Base-by-base conservation (phyloP, 2,888 invertebrate genomes). In the Argyra leucocephala region DNA sequence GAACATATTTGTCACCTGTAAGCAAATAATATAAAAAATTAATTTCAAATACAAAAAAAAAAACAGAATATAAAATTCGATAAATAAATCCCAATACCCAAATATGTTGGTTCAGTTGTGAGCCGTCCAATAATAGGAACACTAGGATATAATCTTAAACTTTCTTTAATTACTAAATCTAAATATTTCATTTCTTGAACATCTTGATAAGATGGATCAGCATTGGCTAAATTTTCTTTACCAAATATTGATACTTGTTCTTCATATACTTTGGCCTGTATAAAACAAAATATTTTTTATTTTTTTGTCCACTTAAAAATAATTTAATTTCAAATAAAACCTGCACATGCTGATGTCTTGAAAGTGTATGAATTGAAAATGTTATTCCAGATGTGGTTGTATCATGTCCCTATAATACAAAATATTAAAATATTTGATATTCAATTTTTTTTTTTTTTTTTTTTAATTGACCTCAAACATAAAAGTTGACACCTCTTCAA, bases 361-460 rank as follows among this genome's bases (percentile, higher is more conserved):
- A 83, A 2, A 85, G 74, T 24, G 82, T 80, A 69, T 80, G 82
- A 0, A 84, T 74, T 0, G 80, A 74, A 72, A 82, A 85, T 4
- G 80, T 79, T 37, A 84, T 78, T 1, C 83, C 84, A 1, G 84
- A 82, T 0, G 84, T 82, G 0, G 83, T 82, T 0, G 85, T 83
- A 71, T 85, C 83, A 69, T 84, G 83, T 2, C 84, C 84, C 83
- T 84, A 67, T 22, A 73, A 1, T 7, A 2, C 58, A 63, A 15
- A 23, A 23, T 18, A 60, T 18, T 15, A n/a, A n/a, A n/a, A n/a
- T n/a, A n/a, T n/a, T n/a, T n/a, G n/a, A n/a, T n/a, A n/a, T n/a
- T n/a, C n/a, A n/a, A n/a, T n/a, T n/a, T n/a, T n/a, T n/a, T 37
- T 37, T 3, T 12, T 10, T 10, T 10, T 37, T 37, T 37, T 5